These are phyloP conservation scores for Hippocampus barbouri DNA, from an alignment of 2,113 vertebrate species.

Conservation along the genomic window DNA sequence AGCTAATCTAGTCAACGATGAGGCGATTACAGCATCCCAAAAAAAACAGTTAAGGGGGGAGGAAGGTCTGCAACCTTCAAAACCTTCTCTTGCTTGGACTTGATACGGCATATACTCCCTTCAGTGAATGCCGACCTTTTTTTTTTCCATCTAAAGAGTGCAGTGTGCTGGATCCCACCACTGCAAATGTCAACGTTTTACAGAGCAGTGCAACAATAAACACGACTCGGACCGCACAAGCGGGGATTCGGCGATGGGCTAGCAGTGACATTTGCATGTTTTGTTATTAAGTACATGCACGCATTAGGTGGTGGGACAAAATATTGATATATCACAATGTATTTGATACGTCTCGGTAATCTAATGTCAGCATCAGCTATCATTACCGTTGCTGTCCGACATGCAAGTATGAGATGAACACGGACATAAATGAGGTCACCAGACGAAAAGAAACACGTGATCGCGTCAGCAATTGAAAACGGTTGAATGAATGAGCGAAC, in stretches of 20 bases:
- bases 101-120: slow-evolving; percentile 18
- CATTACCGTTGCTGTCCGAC: neutral
- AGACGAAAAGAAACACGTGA: too few species aligned
- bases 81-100: slow-evolving; percentile 17
- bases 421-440: too few species aligned
- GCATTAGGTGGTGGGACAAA: neutral
- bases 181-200: slow-evolving; percentile 62
- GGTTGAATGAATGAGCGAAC: too few species aligned
- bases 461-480: too few species aligned
- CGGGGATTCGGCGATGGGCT: neutral
- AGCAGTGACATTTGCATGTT: neutral
- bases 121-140: slow-evolving; percentile 64
- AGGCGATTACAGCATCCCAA: slow-evolving; percentile 61
- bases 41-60: slow-evolving; percentile 46
- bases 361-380: too few species aligned
- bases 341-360: too few species aligned
- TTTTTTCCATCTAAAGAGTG: slow-evolving; percentile 48
- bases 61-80: slow-evolving; percentile 26
- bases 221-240: slow-evolving; percentile 25
- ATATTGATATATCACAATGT: neutral
- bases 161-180: slow-evolving; percentile 49
- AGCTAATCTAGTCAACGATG: slow-evolving; percentile 64
- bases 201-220: slow-evolving; percentile 42
- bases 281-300: neutral
- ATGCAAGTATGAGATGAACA: too few species aligned